Conservation (phyloP, 1,140 invertebrate species). For the Homarus americanus region DNA sequence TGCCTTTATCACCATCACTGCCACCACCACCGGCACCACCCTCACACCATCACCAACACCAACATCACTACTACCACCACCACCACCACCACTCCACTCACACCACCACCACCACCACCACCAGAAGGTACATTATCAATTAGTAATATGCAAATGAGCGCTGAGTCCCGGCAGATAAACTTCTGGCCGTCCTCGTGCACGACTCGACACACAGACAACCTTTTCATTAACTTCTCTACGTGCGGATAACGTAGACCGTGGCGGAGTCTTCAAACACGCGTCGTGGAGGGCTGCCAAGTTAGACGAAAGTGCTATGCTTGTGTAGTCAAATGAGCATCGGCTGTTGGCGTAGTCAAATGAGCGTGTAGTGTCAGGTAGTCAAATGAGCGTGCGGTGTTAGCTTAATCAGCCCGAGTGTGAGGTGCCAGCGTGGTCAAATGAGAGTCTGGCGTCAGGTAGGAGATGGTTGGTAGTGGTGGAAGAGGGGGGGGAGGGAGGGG, state of each 20-base stretch:
- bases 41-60: too few relatives aligned
- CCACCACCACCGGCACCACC: too few relatives aligned
- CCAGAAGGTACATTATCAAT: neutral
- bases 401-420: neutral
- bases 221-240: neutral
- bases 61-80: too few relatives aligned
- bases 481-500: too few relatives aligned
- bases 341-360: neutral
- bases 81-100: too few relatives aligned
- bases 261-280: too few relatives aligned
- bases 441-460: too few relatives aligned
- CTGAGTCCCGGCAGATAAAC: neutral
- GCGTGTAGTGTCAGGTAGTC: neutral
- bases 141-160: neutral
- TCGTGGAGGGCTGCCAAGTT: too few relatives aligned
- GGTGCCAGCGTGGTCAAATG: neutral
- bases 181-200: neutral
- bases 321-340: too few relatives aligned
- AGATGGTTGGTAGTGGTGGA: too few relatives aligned
- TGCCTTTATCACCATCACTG: too few relatives aligned
- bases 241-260: neutral
- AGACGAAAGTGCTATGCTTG: too few relatives aligned
- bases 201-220: neutral
- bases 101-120: neutral
- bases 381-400: neutral